These are phyloP conservation scores for Nestor notabilis DNA, from an alignment of 2,113 vertebrate genomes.

Conservation along the genomic window DNA sequence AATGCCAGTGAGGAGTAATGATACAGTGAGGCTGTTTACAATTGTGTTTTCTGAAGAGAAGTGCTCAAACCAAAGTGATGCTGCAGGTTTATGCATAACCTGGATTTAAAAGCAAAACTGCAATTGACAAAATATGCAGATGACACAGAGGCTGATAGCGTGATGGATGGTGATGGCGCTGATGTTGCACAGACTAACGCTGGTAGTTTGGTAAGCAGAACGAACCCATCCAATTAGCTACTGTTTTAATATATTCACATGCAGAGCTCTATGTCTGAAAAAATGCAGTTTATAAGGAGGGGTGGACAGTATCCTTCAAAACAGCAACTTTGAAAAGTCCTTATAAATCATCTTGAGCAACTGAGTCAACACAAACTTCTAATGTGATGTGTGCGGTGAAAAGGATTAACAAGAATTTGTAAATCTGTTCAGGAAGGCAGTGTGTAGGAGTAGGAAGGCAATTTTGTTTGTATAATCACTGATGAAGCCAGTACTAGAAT, in stretches of 20 bases:
- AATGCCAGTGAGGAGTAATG: neutral
- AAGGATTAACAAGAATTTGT: neutral
- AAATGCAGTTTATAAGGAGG: neutral
- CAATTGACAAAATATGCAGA: neutral
- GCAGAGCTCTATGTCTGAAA: neutral
- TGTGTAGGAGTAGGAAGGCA: neutral
- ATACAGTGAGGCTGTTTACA: neutral
- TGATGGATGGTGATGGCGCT: neutral
- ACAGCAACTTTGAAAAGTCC: neutral
- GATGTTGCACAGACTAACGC: neutral
- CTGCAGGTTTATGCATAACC: neutral
- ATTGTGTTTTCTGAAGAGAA: neutral
- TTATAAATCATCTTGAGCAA: constrained; percentile 24
- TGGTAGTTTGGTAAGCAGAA: neutral
- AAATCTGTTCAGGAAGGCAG: neutral
- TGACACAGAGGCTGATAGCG: neutral
- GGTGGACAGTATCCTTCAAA: neutral
- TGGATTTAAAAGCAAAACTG: neutral
- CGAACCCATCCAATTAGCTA: neutral
- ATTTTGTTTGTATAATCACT: neutral
- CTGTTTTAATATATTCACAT: neutral
- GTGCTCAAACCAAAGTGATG: neutral
- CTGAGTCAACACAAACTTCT: neutral
- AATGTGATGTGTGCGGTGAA: neutral
- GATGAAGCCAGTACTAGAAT: neutral